Conservation (phyloP, 2,797 vertebrate genomes). For the Cirrhinus mrigala region DNA sequence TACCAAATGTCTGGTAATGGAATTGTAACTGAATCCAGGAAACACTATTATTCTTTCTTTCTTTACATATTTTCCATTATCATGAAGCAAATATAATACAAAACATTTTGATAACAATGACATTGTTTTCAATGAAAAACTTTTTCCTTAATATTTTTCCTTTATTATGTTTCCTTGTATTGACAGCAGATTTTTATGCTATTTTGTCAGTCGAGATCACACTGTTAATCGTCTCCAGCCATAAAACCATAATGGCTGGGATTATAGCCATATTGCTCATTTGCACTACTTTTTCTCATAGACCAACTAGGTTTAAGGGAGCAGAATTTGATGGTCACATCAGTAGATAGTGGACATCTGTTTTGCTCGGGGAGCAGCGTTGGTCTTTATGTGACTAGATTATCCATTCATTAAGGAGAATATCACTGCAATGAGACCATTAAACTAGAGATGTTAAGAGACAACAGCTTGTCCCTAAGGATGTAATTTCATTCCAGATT, state of each 20-base stretch:
- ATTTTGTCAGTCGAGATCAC: slow-evolving; percentile 13
- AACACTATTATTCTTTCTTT: not conserved
- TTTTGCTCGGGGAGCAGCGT: slow-evolving; percentile 53
- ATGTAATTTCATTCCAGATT: slow-evolving; percentile 70
- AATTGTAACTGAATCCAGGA: not conserved
- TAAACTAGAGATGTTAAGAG: slow-evolving; percentile 60
- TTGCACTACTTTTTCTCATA: slow-evolving; percentile 66
- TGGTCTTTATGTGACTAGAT: slow-evolving; percentile 66
- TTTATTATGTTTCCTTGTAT: not conserved
- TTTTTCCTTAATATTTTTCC: not conserved
- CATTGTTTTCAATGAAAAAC: not conserved
- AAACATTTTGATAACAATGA: not conserved
- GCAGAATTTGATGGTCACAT: slow-evolving; percentile 60
- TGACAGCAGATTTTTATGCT: not conserved
- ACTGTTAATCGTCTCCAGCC: slow-evolving; percentile 50
- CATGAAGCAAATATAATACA: not conserved
- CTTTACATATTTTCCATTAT: not conserved
- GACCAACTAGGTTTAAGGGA: slow-evolving; percentile 62
- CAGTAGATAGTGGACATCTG: slow-evolving; percentile 66
- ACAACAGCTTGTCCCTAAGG: slow-evolving; percentile 56
- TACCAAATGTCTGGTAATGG: not conserved
- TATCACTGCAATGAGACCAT: slow-evolving; percentile 65
- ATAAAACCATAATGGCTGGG: slow-evolving; percentile 66
- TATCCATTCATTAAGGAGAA: slow-evolving; percentile 61
- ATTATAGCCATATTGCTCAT: slow-evolving; percentile 73